These are phyloP conservation scores for Pteria penguin DNA, from an alignment of 2,888 invertebrate genomes.

Conservation along the genomic window DNA sequence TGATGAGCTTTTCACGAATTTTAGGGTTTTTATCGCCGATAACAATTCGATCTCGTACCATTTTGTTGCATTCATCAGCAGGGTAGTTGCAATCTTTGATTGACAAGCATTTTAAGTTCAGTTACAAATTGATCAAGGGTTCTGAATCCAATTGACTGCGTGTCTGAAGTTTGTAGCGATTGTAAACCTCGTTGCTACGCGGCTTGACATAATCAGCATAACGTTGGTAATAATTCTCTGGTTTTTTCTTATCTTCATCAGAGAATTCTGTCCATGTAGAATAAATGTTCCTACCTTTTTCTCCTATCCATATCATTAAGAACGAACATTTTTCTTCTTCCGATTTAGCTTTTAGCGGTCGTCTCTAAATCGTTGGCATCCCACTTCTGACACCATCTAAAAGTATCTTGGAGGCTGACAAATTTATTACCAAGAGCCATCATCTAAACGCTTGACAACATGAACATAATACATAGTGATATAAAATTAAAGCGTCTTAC, in stretches of 20 bases:
- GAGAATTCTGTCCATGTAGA: conserved; percentile 35
- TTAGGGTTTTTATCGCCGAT: conserved; percentile 34
- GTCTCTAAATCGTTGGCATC: too few relatives aligned
- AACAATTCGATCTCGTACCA: conserved; percentile 49
- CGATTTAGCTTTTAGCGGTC: conserved; percentile 29
- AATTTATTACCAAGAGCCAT: too few relatives aligned
- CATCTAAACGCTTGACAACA: too few relatives aligned
- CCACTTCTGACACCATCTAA: too few relatives aligned
- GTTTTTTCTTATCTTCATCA: conserved; percentile 33
- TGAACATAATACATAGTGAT: too few relatives aligned
- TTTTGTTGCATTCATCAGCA: conserved; percentile 26
- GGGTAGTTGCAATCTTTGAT: conserved; percentile 50
- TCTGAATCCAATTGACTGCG: conserved; percentile 22
- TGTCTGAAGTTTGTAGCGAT: conserved; percentile 31
- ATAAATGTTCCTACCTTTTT: conserved; percentile 42
- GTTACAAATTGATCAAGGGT: conserved; percentile 45
- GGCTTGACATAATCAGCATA: conserved; percentile 43
- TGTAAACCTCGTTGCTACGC: conserved; percentile 30
- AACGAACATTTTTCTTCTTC: conserved; percentile 41
- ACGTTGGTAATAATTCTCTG: conserved; percentile 19
- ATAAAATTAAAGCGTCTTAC: too few relatives aligned
- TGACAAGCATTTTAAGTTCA: too few relatives aligned
- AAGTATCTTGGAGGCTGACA: too few relatives aligned
- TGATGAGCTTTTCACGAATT: conserved; percentile 43
- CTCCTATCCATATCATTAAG: conserved; percentile 47